Evolutionary conservation across 2,888 invertebrate species (phyloP).

Genomic region (Podotricha telesiphe): DNA sequence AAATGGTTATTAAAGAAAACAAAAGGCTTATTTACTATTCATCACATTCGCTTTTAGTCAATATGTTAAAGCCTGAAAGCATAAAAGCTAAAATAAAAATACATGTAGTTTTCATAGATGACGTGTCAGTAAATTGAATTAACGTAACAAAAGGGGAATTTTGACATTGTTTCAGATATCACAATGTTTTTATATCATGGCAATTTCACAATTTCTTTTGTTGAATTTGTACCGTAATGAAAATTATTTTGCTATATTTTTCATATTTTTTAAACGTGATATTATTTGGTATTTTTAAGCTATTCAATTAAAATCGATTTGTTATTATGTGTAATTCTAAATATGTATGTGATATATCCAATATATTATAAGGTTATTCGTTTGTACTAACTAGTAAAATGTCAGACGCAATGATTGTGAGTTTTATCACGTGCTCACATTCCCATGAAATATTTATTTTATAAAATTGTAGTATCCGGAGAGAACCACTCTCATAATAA

Average conservation of each 20-base stretch:
- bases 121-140: constrained; percentile 3
- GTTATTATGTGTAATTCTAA: too few species aligned
- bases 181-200: neutral
- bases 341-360: too few species aligned
- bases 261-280: neutral
- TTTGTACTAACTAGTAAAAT: too few species aligned
- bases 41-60: neutral
- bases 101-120: neutral
- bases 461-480: too few species aligned
- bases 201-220: neutral
- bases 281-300: neutral
- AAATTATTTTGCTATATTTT: neutral
- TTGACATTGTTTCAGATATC: constrained; percentile 10
- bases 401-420: too few species aligned
- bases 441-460: too few species aligned
- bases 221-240: neutral
- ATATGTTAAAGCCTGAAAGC: neutral
- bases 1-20: neutral
- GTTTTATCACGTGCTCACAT: too few species aligned
- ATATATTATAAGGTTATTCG: too few species aligned
- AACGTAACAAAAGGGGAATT: constrained; percentile 8
- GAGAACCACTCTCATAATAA: too few species aligned
- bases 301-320: too few species aligned
- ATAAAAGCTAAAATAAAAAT: constrained; percentile 1
- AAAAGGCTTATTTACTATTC: neutral